Evolutionary conservation across 2,888 invertebrate species (phyloP).

Genomic region (Ennomos quercinarius): DNA sequence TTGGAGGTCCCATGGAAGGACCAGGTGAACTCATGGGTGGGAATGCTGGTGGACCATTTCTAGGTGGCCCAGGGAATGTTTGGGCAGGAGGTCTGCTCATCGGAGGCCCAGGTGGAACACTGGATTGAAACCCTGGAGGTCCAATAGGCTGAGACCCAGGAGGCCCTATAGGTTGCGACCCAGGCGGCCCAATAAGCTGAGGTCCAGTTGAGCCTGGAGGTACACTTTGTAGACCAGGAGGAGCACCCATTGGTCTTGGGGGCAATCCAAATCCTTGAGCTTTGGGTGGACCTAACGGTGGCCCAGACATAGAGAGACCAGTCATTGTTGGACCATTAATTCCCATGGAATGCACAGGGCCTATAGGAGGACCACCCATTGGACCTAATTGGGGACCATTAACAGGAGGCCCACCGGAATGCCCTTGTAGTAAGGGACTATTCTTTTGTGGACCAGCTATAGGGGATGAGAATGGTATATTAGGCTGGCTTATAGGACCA

Average conservation of each 20-base stretch:
- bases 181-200: constrained; percentile 26
- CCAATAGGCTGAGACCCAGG: constrained; percentile 39
- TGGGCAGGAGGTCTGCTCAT: constrained; percentile 35
- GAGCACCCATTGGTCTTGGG: constrained; percentile 29
- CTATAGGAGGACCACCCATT: constrained; percentile 27
- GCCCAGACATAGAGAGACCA: constrained; percentile 41
- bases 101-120: constrained; percentile 37
- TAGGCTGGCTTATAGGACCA: constrained; percentile 53
- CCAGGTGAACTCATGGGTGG: constrained; percentile 15
- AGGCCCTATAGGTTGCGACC: constrained; percentile 27
- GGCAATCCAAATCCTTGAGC: constrained; percentile 36
- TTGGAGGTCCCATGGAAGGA: constrained; percentile 24
- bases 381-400: constrained; percentile 35
- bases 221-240: too few relatives aligned
- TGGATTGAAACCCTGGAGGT: constrained; percentile 34
- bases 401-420: constrained; percentile 38
- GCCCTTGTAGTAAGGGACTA: constrained; percentile 62
- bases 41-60: constrained; percentile 52
- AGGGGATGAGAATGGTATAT: constrained; percentile 55
- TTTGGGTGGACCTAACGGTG: constrained; percentile 38
- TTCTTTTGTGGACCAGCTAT: constrained; percentile 55
- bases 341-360: constrained; percentile 44
- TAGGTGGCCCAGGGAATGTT: constrained; percentile 51
- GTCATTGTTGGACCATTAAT: constrained; percentile 54
- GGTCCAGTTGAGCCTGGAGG: background rate